These are phyloP conservation scores for Ornithoptera alexandrae DNA, from an alignment of 2,888 invertebrate species.

Conservation along the genomic window DNA sequence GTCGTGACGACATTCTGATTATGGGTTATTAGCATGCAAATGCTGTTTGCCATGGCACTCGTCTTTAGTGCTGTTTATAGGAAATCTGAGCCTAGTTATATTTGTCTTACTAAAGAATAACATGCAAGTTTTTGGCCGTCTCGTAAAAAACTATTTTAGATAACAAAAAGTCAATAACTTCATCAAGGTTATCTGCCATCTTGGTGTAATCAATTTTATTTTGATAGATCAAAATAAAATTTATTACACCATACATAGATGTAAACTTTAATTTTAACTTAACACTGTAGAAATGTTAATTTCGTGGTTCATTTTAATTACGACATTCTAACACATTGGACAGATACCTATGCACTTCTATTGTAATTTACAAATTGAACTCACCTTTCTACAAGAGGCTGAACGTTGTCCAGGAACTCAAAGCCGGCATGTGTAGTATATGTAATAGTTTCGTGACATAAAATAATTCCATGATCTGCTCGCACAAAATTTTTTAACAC, in stretches of 20 bases:
- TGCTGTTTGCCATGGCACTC: constrained; percentile 12
- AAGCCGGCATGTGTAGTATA: constrained; percentile 96
- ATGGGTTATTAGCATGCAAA: constrained; percentile 26
- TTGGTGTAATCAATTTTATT: not conserved
- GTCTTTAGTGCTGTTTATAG: constrained; percentile 13
- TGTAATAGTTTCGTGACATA: constrained; percentile 92
- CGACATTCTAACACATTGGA: not conserved
- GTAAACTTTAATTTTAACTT: too few relatives aligned
- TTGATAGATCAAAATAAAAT: too few relatives aligned
- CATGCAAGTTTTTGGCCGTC: not conserved
- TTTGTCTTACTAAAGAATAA: not conserved
- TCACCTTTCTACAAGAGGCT: constrained; percentile 88
- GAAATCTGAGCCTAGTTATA: not conserved
- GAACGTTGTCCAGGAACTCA: constrained; percentile 93
- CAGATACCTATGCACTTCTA: not conserved
- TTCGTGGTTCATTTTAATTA: too few relatives aligned
- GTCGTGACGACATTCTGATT: constrained; percentile 26
- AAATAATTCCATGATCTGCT: constrained; percentile 83
- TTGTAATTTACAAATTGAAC: constrained; percentile 33
- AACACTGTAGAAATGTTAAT: too few relatives aligned
- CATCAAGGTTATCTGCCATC: not conserved
- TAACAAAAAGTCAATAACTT: not conserved
- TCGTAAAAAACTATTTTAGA: not conserved
- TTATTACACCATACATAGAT: not conserved
- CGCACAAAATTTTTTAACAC: constrained; percentile 92